Evolutionary conservation across 2,113 vertebrate species (phyloP).

Genomic region (Chamaetylas fuelleborni): DNA sequence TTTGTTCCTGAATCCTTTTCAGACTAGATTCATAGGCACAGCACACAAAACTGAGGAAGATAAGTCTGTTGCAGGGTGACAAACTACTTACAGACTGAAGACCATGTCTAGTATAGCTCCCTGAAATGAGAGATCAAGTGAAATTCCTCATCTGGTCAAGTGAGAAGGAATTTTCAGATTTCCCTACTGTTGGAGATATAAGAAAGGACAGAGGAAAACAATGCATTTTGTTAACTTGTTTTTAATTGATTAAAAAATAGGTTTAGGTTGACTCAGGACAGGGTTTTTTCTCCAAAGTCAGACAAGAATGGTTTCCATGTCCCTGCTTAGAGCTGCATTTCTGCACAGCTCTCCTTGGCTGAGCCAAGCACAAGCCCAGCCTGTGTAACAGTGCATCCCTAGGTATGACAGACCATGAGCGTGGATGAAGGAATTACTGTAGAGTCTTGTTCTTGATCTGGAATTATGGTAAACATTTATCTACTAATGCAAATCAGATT

Average conservation of each 20-base stretch:
- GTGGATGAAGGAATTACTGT: conserved; percentile 17
- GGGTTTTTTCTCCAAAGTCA: background rate
- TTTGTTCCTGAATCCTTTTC: background rate
- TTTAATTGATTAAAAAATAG: background rate
- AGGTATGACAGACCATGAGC: background rate
- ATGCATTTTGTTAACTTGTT: background rate
- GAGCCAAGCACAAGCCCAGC: background rate
- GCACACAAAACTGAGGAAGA: background rate
- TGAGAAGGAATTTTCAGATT: background rate
- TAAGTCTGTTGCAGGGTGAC: background rate
- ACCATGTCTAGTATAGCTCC: background rate
- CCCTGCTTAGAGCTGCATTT: background rate
- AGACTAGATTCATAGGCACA: background rate
- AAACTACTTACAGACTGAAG: background rate
- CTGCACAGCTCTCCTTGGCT: background rate
- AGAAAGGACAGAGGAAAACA: background rate
- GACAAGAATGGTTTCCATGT: background rate
- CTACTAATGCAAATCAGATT: conserved; percentile 49
- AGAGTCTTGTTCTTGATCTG: conserved; percentile 26
- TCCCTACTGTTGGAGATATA: background rate
- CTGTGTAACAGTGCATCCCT: fast-evolving
- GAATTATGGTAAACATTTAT: conserved; percentile 61
- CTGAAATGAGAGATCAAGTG: background rate
- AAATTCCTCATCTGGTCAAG: background rate
- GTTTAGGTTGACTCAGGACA: background rate